These are phyloP conservation scores for Lordiphosa collinella DNA, from an alignment of 1,140 invertebrate genomes.

Conservation along the genomic window DNA sequence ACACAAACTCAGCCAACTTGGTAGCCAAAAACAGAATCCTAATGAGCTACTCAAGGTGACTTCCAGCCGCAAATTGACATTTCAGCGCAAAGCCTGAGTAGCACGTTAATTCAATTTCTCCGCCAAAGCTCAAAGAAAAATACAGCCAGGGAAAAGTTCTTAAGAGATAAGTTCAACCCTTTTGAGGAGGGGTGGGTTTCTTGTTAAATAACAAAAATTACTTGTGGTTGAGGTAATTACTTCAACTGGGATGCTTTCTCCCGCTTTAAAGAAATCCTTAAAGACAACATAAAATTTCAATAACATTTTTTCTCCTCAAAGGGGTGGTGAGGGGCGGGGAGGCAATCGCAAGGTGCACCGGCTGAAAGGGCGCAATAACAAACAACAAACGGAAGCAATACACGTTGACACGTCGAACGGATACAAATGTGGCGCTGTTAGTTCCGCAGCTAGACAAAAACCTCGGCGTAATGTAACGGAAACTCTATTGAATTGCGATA, in stretches of 20 bases:
- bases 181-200: slow-evolving; percentile 10
- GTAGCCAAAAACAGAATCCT: slow-evolving; percentile 60
- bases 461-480: slow-evolving; percentile 68
- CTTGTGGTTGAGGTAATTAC: slow-evolving; percentile 60
- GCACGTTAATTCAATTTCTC: slow-evolving; percentile 67
- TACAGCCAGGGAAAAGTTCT: slow-evolving; percentile 64
- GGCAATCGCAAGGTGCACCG: slow-evolving; percentile 39
- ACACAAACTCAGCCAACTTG: slow-evolving; percentile 55
- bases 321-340: neutral
- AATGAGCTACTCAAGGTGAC: slow-evolving; percentile 67
- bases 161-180: slow-evolving; percentile 57
- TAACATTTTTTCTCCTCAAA: slow-evolving; percentile 31
- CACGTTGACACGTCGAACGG: slow-evolving; percentile 73
- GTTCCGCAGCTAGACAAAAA: slow-evolving; percentile 69
- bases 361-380: slow-evolving; percentile 37
- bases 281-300: slow-evolving; percentile 69
- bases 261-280: slow-evolving; percentile 3
- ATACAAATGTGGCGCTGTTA: slow-evolving; percentile 74
- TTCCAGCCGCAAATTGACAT: slow-evolving; percentile 46
- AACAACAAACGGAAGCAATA: slow-evolving; percentile 66
- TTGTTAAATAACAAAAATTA: slow-evolving; percentile 33
- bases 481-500: slow-evolving; percentile 76
- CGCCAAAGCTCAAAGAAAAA: slow-evolving; percentile 68
- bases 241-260: slow-evolving; percentile 5
- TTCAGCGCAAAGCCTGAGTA: slow-evolving; percentile 24